These are phyloP conservation scores for Troides helena DNA, from an alignment of 2,888 invertebrate genomes.

Conservation along the genomic window DNA sequence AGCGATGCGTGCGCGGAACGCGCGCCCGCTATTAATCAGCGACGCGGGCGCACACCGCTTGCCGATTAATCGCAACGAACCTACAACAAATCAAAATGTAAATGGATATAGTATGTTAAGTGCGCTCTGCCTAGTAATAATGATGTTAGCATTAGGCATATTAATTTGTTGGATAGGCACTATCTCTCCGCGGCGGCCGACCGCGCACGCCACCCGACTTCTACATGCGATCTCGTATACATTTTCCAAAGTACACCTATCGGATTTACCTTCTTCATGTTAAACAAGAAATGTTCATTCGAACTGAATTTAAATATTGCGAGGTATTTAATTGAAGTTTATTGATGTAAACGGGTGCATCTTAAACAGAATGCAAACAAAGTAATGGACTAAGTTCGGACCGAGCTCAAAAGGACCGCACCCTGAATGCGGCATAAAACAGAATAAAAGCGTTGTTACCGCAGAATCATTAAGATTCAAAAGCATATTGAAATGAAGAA, in stretches of 20 bases:
- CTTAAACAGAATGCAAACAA: conserved; percentile 51
- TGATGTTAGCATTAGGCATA: conserved; percentile 81
- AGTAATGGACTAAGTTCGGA: conserved; percentile 51
- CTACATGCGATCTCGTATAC: conserved; percentile 46
- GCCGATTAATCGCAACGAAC: conserved; percentile 75
- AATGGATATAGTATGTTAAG: conserved; percentile 80
- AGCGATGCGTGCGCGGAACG: conserved; percentile 7
- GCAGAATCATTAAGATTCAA: conserved; percentile 71
- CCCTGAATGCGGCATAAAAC: conserved; percentile 72
- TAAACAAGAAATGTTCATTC: conserved; percentile 20
- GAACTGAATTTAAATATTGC: conserved; percentile 29
- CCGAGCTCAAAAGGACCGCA: conserved; percentile 69
- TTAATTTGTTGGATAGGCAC: conserved; percentile 76
- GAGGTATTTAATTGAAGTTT: conserved; percentile 57
- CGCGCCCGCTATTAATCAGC: conserved; percentile 61
- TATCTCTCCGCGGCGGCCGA: conserved; percentile 62
- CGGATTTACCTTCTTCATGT: conserved; percentile 21
- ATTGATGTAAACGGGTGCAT: conserved; percentile 46
- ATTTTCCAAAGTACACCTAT: conserved; percentile 34
- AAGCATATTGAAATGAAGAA: conserved; percentile 76
- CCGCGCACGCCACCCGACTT: conserved; percentile 56
- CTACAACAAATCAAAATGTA: conserved; percentile 79
- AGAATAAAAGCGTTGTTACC: conserved; percentile 71
- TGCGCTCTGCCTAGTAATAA: conserved; percentile 77
- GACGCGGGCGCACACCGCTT: conserved; percentile 54